Base-by-base conservation (phyloP, 2,113 vertebrate species). In the Redunca redunca region DNA sequence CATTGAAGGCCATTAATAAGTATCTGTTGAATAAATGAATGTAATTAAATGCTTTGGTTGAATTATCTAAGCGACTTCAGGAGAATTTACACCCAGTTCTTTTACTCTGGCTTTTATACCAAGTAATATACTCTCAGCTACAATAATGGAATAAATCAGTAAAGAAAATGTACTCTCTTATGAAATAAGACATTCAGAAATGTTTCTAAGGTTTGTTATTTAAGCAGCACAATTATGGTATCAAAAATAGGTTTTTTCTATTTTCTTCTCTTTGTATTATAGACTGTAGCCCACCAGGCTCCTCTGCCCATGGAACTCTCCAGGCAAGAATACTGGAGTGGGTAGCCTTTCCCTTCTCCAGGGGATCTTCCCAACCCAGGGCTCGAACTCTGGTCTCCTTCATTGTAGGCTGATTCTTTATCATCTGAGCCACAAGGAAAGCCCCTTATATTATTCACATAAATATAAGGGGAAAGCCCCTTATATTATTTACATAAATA, bases 151-250 rank as follows among this genome's bases (percentile, higher is more conserved):
- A 77, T 55, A 89, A 89, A 78, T 78, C 36, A 78, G 48, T 19
- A 16, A 78, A 78, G 55, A 94, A 80, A 90, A 86, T 33, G 2
- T 58, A 55, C 50, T 62, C 5, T 96, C 55, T 89, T 64, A 90
- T n/a, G 52, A 86, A 80, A 62, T 11, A 50, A 90, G 33, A 80
- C 15, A 26, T 78, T 40, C 57, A 64, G 36, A 36, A 50, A 8
- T 48, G 23, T 48, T 64, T 78, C 36, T 48, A 48, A 53, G 50
- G 86, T 55, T 55, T 26, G 11, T 48, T 80, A 94, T 40, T 90
- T 90, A 33, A 85, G 60, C 58, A 77, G 19, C 13, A 33, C 14
- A 25, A 17, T 71, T 55, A 77, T 60, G 43, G 17, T 64, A 40
- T 50, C 52, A 78, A 95, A 30, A 11, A 53, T 55, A 23, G 15